These are phyloP conservation scores for Brachionus calyciflorus DNA, from an alignment of 1,140 invertebrate genomes.

Conservation along the genomic window DNA sequence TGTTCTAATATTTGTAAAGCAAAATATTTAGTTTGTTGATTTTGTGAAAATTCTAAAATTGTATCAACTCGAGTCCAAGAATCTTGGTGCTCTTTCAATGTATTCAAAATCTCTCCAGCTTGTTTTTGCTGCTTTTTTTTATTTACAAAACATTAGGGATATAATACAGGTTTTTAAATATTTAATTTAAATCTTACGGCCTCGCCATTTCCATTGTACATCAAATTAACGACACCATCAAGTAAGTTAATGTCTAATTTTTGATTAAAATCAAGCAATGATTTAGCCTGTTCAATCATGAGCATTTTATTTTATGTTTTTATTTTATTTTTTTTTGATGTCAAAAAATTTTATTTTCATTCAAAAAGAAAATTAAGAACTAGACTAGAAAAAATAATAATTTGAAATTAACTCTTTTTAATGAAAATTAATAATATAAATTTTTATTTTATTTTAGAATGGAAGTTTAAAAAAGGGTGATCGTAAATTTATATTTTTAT, in stretches of 20 bases:
- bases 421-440: no score
- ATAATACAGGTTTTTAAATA: background rate
- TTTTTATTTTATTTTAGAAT: no score
- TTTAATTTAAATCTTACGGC: background rate
- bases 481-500: background rate
- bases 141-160: background rate
- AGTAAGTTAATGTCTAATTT: slow-evolving; percentile 40
- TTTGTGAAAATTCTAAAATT: slow-evolving; percentile 89
- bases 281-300: slow-evolving; percentile 27
- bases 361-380: no score
- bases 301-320: no score
- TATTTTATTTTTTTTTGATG: background rate
- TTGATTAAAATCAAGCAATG: slow-evolving; percentile 40
- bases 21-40: slow-evolving; percentile 99
- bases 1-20: slow-evolving; percentile 98
- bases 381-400: no score
- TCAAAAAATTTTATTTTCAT: background rate
- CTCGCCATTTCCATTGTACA: slow-evolving; percentile 31
- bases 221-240: slow-evolving; percentile 35
- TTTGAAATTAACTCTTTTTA: no score
- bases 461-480: no score
- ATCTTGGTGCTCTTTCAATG: slow-evolving; percentile 92
- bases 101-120: slow-evolving; percentile 28
- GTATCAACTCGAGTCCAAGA: slow-evolving; percentile 98
- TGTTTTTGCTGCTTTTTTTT: slow-evolving; percentile 31